A percentile compares a stretch with the other conserved stretches of the same genome.
Evolutionary conservation across 2,797 vertebrate species (phyloP).

Genomic region (Pachyuromys duprasi): DNA sequence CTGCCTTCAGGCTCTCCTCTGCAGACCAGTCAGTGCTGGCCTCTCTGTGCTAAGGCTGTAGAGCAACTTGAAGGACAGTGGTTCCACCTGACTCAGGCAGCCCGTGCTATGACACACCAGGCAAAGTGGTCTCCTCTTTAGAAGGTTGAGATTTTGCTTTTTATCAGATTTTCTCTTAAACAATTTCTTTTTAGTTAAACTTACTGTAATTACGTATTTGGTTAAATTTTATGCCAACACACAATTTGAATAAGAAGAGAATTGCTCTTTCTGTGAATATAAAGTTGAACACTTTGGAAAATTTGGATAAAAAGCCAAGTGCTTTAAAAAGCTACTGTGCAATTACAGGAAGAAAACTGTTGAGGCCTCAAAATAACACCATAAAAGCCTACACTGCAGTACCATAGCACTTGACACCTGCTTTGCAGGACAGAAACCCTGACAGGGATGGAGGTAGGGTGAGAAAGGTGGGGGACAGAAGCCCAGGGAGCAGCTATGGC

Average conservation of each 20-base stretch:
- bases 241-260: slow-evolving; percentile 7
- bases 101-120: not conserved
- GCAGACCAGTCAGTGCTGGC: not conserved
- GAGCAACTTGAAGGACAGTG: not conserved
- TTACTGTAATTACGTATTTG: not conserved
- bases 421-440: not conserved
- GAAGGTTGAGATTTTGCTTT: not conserved
- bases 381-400: not conserved
- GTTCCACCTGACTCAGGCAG: not conserved
- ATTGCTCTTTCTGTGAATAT: slow-evolving; percentile 21
- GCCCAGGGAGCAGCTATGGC: not conserved
- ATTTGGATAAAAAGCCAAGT: not conserved
- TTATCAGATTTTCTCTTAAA: not conserved
- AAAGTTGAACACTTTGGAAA: not conserved
- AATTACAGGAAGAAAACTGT: not conserved
- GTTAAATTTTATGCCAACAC: not conserved
- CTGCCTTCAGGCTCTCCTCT: too few species aligned
- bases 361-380: not conserved
- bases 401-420: not conserved
- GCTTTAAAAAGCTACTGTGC: not conserved
- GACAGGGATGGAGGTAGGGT: not conserved
- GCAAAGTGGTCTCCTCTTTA: not conserved
- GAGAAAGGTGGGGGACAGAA: not conserved
- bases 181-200: not conserved
- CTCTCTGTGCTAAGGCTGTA: not conserved